phyloP scores from a whole-genome alignment of 1,140 invertebrate genomes.

The Drosophila nebulosa region DNA sequence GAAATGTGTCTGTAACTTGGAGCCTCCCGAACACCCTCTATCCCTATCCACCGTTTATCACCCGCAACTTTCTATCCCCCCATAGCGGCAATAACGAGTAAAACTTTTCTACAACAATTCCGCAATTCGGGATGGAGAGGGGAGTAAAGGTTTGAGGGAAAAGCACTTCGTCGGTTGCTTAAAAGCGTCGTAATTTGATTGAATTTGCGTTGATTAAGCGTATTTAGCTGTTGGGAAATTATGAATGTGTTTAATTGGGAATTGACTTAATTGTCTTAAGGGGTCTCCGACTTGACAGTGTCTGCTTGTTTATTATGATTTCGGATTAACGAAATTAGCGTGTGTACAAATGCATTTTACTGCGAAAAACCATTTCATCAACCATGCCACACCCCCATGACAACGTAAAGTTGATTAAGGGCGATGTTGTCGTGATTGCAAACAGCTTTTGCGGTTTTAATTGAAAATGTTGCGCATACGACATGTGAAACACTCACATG shows the following conservation, averaged over 20 bases:
- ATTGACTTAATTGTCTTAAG: slow-evolving; percentile 64
- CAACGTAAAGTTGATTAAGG: slow-evolving; percentile 34
- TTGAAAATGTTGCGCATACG: slow-evolving; percentile 72
- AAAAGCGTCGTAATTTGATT: slow-evolving; percentile 71
- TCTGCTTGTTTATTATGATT: slow-evolving; percentile 60
- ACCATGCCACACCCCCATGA: not conserved
- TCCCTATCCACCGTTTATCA: not conserved
- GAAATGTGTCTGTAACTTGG: slow-evolving; percentile 55
- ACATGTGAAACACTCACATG: slow-evolving; percentile 44
- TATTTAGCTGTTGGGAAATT: slow-evolving; percentile 72
- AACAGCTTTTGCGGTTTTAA: slow-evolving; percentile 64
- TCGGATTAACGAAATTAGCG: slow-evolving; percentile 68
- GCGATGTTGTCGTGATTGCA: slow-evolving; percentile 22
- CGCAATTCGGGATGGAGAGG: not conserved
- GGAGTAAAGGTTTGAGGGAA: not conserved
- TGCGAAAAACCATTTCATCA: not conserved
- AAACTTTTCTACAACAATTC: slow-evolving; percentile 42
- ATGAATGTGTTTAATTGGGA: slow-evolving; percentile 74
- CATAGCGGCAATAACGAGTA: slow-evolving; percentile 48
- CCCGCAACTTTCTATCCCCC: slow-evolving; percentile 8
- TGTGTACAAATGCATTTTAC: slow-evolving; percentile 40
- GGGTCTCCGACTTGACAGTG: not conserved
- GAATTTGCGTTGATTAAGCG: slow-evolving; percentile 74
- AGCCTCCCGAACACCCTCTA: not conserved
- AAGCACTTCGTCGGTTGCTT: slow-evolving; percentile 49